Evolutionary conservation across 37 sponge, comb jelly and placozoan species (phyloP).

Genomic region (Aplysina aerophoba): DNA sequence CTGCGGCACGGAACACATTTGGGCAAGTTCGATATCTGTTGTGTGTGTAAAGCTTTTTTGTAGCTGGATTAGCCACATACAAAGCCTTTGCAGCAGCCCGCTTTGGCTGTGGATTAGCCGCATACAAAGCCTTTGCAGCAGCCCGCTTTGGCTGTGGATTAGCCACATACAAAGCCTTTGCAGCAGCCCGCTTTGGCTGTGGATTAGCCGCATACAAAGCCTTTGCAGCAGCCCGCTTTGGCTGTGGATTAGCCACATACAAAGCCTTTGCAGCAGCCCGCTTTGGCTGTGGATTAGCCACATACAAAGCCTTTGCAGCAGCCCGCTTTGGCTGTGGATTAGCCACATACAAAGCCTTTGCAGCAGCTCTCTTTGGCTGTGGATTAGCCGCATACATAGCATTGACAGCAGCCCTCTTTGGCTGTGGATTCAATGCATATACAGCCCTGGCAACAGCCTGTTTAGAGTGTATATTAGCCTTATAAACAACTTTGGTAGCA

Average conservation of each 20-base stretch:
- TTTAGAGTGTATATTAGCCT: not conserved
- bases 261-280: not conserved
- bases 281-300: not conserved
- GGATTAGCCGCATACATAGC: not conserved
- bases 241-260: not conserved
- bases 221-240: not conserved
- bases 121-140: not conserved
- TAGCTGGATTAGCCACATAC: no score
- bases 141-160: not conserved
- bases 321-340: not conserved
- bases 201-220: not conserved
- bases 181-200: not conserved
- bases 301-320: not conserved
- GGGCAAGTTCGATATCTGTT: no score
- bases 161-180: not conserved
- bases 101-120: not conserved
- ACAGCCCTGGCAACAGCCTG: no score
- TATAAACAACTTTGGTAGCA: not conserved
- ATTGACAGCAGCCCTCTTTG: no score
- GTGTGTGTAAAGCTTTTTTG: no score
- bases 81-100: no score
- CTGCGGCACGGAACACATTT: no score
- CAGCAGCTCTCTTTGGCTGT: not conserved
- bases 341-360: not conserved
- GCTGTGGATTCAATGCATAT: no score